Conservation (phyloP, 1,140 invertebrate species). For the Ostrea edulis region DNA sequence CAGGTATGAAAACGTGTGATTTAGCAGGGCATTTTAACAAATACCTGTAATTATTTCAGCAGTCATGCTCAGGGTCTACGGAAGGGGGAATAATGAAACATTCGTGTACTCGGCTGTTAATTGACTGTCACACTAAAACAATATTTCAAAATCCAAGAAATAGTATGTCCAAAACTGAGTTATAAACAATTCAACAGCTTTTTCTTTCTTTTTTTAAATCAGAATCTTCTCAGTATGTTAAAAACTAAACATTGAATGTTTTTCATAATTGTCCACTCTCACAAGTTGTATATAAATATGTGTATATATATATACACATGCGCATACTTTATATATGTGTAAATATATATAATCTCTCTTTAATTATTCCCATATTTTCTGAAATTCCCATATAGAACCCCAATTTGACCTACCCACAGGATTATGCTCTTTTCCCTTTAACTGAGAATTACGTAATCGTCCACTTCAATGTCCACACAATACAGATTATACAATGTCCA, state of each 20-base stretch:
- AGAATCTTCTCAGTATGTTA: too few relatives aligned
- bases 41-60: conserved; percentile 24
- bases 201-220: too few relatives aligned
- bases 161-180: too few relatives aligned
- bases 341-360: too few relatives aligned
- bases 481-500: conserved; percentile 39
- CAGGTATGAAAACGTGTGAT: conserved; percentile 22
- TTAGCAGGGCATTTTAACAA: conserved; percentile 2
- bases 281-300: too few relatives aligned
- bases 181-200: too few relatives aligned
- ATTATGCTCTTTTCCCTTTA: conserved; percentile 38
- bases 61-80: background rate
- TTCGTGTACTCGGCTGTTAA: background rate
- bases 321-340: too few relatives aligned
- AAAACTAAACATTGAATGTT: too few relatives aligned
- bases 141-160: background rate
- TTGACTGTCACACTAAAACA: background rate
- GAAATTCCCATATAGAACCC: background rate
- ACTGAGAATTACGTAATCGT: conserved; percentile 42
- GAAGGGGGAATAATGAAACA: background rate
- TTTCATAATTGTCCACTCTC: too few relatives aligned
- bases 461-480: conserved; percentile 9
- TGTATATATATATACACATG: too few relatives aligned
- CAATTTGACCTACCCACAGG: conserved; percentile 16
- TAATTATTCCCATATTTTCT: background rate